Conservation (phyloP, 2,113 vertebrate genomes). For the Colistium nudipinnis region DNA sequence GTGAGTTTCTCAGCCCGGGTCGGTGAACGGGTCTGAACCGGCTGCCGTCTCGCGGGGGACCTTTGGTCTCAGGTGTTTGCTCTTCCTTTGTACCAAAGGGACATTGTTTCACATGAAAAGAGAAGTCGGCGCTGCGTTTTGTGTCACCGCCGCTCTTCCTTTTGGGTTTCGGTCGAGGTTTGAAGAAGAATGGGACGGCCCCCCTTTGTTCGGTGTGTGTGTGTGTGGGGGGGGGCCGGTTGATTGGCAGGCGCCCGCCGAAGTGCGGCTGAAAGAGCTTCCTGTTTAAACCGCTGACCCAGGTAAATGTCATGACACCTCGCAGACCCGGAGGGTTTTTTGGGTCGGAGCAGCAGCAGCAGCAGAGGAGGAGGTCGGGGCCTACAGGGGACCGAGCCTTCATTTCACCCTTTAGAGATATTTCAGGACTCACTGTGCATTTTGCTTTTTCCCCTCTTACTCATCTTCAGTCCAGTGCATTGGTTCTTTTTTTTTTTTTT, state of each 20-base stretch:
- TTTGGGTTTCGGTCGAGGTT: background rate
- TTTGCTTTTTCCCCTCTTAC: background rate
- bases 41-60: no score
- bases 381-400: slow-evolving; percentile 44
- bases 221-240: no score
- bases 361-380: background rate
- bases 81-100: no score
- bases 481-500: no score
- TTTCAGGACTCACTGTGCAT: background rate
- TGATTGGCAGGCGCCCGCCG: slow-evolving; percentile 63
- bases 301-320: slow-evolving; percentile 68
- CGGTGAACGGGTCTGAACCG: no score
- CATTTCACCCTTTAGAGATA: slow-evolving; percentile 16
- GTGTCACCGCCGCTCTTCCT: background rate
- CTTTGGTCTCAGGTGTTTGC: no score
- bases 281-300: slow-evolving; percentile 36
- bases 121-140: background rate
- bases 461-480: no score
- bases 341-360: slow-evolving; percentile 17
- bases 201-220: background rate
- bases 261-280: slow-evolving; percentile 53
- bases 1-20: no score
- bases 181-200: slow-evolving; percentile 2
- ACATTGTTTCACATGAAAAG: slow-evolving; percentile 5
- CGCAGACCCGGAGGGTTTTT: slow-evolving; percentile 38